These are phyloP conservation scores for Ophion ellenae DNA, from an alignment of 2,888 invertebrate genomes.

Conservation along the genomic window DNA sequence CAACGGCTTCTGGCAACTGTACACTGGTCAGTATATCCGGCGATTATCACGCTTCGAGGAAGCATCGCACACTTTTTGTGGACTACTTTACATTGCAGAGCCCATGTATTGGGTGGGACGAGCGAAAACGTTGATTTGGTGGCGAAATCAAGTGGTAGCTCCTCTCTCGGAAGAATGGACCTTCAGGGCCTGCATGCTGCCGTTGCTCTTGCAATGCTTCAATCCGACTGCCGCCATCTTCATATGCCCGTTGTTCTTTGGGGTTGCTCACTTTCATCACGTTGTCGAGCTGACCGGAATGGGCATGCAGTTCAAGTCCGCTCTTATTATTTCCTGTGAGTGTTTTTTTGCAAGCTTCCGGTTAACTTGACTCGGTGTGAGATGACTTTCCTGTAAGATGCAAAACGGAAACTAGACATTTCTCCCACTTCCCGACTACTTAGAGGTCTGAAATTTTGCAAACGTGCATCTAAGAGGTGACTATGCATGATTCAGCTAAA, in stretches of 20 bases:
- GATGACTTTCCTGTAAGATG: no score
- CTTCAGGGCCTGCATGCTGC: conserved; percentile 97
- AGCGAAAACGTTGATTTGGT: conserved; percentile 91
- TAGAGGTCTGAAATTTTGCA: no score
- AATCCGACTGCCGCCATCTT: conserved; percentile 90
- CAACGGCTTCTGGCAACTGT: conserved; percentile 89
- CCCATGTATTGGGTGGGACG: conserved; percentile 90
- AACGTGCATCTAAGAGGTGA: no score
- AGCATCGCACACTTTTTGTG: conserved; percentile 2
- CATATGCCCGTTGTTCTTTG: conserved; percentile 95
- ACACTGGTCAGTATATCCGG: conserved; percentile 85
- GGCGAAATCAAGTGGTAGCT: conserved; percentile 95
- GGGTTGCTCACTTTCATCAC: conserved; percentile 97
- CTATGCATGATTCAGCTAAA: no score
- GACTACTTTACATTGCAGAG: conserved; percentile 84
- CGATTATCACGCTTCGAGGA: neutral
- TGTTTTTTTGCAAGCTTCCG: conserved; percentile 64
- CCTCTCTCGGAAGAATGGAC: conserved; percentile 98
- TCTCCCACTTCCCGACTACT: no score
- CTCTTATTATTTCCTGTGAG: conserved; percentile 90
- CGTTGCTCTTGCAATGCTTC: conserved; percentile 93
- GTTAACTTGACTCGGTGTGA: no score
- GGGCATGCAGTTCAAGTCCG: conserved; percentile 89
- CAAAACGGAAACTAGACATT: no score
- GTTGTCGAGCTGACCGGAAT: conserved; percentile 91